Evolutionary conservation across 1,140 invertebrate species (phyloP).

Genomic region (Periplaneta americana): DNA sequence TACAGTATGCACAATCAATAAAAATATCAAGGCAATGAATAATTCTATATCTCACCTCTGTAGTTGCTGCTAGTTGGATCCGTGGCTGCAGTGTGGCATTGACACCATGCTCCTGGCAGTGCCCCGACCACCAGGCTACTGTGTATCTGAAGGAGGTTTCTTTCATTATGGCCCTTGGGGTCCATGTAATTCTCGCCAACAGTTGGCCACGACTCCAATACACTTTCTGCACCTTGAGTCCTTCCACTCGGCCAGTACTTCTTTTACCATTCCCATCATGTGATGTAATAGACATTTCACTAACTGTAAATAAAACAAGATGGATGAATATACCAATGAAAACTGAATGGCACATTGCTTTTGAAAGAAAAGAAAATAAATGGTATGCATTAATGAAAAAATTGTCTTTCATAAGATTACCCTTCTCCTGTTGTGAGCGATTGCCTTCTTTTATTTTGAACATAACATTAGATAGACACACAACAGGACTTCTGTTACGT

Average conservation of each 20-base stretch:
- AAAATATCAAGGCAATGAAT: no score
- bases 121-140: not conserved
- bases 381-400: no score
- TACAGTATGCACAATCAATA: no score
- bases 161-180: slow-evolving; percentile 13
- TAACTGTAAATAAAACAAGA: not conserved
- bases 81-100: not conserved
- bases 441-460: no score
- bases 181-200: slow-evolving; percentile 29
- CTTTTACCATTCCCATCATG: slow-evolving; percentile 22
- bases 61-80: not conserved
- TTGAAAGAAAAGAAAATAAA: no score
- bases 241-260: slow-evolving; percentile 26
- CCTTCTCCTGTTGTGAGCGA: no score
- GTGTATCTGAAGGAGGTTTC: not conserved
- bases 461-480: no score
- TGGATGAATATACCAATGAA: no score
- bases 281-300: not conserved
- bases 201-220: slow-evolving; percentile 29
- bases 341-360: no score
- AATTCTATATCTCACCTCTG: not conserved
- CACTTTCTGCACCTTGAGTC: slow-evolving; percentile 28
- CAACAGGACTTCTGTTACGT: no score
- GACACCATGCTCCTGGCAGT: not conserved
- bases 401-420: no score